Conservation (phyloP, 2,113 vertebrate genomes). For the Pitta sordida region DNA sequence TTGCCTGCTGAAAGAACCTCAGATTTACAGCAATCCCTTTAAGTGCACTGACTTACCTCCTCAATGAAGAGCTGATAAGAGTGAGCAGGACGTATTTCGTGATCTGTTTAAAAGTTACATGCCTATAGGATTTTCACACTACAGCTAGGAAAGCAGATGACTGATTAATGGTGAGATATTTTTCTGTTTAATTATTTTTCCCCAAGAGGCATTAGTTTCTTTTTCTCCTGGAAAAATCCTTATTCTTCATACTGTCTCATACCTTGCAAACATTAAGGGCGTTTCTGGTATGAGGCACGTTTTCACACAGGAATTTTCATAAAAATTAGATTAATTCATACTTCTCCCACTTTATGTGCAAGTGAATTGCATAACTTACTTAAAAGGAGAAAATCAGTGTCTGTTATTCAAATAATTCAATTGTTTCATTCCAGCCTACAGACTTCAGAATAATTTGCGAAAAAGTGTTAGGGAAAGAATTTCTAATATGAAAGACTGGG, state of each 20-base stretch:
- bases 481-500: background rate
- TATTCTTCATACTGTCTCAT: background rate
- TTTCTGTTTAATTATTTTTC: background rate
- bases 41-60: background rate
- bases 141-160: background rate
- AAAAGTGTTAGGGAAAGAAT: background rate
- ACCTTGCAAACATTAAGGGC: background rate
- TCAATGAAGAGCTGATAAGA: background rate
- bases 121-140: background rate
- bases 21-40: background rate
- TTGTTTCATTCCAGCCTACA: background rate
- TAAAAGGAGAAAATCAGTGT: background rate
- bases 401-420: background rate
- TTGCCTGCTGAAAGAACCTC: background rate
- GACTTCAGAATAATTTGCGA: background rate
- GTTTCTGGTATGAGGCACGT: background rate
- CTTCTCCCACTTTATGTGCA: background rate
- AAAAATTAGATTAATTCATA: background rate
- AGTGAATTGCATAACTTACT: background rate
- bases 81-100: background rate
- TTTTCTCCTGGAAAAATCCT: background rate
- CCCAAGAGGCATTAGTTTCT: background rate
- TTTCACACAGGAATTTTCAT: background rate
- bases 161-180: background rate
- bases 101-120: background rate